A percentile compares a stretch with the other conserved stretches of the same genome.
phyloP scores from a whole-genome alignment of 2,113 vertebrate genomes.

The Chionis minor region DNA sequence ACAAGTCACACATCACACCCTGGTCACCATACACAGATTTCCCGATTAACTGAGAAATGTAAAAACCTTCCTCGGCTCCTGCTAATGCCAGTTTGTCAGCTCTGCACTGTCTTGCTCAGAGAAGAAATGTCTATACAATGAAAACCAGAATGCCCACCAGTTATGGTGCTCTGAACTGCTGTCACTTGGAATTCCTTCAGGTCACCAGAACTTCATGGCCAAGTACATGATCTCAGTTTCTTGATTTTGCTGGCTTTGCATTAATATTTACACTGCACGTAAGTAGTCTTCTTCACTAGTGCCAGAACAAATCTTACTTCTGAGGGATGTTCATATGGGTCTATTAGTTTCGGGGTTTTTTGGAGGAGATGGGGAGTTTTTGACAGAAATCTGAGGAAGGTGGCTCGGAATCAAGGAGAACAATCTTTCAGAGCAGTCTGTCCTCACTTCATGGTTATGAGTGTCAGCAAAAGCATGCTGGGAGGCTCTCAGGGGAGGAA shows the following conservation, averaged over 20 bases:
- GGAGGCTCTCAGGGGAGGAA: neutral
- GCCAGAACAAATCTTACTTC: neutral
- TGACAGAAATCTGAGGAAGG: neutral
- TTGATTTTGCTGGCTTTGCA: neutral
- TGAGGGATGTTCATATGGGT: neutral
- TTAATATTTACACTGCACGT: neutral
- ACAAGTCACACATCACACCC: neutral
- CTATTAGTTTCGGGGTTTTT: neutral
- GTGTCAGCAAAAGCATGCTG: neutral
- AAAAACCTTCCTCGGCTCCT: neutral
- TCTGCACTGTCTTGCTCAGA: neutral
- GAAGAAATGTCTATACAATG: neutral
- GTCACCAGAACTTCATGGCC: neutral
- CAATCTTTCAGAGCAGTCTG: neutral
- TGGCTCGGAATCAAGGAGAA: neutral
- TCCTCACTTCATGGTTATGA: neutral
- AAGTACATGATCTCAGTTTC: neutral
- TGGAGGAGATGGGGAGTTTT: neutral
- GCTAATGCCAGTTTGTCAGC: neutral
- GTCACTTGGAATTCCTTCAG: neutral
- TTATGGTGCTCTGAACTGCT: neutral
- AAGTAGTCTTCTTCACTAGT: neutral
- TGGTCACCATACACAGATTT: neutral
- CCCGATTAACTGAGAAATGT: neutral
- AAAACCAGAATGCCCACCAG: neutral